Conservation (phyloP, 2,797 vertebrate genomes). For the Myotis daubentonii region DNA sequence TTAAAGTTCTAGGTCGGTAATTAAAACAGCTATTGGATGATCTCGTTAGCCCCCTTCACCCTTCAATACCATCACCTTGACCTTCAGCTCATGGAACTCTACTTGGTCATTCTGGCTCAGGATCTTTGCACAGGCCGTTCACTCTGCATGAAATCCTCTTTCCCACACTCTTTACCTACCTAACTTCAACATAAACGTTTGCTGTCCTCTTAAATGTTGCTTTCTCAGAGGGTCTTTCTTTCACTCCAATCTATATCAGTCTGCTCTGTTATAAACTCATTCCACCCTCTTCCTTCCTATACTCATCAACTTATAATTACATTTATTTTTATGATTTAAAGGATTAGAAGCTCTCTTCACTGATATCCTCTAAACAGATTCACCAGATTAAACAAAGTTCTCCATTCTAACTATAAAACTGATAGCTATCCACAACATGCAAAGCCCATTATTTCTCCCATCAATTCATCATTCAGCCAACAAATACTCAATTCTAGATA, state of each 20-base stretch:
- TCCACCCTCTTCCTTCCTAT: neutral
- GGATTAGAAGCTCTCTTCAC: neutral
- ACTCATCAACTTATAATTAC: neutral
- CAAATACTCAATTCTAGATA: neutral
- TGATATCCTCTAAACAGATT: neutral
- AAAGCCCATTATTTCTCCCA: neutral
- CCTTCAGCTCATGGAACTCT: neutral
- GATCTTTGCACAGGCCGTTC: neutral
- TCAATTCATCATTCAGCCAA: neutral
- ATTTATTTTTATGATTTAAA: slow-evolving; percentile 30
- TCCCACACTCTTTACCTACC: neutral
- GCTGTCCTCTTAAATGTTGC: neutral
- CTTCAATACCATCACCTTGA: neutral
- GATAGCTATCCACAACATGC: neutral
- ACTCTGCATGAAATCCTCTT: neutral
- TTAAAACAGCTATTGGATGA: neutral
- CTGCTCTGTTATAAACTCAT: neutral
- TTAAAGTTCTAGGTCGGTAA: neutral
- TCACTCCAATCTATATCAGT: neutral
- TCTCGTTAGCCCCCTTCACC: neutral
- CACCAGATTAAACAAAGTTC: neutral
- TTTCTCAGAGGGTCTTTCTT: neutral
- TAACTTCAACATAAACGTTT: neutral
- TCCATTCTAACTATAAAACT: neutral
- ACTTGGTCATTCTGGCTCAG: neutral